phyloP scores from a whole-genome alignment of 2,888 invertebrate genomes.

The Neelides folsomi region DNA sequence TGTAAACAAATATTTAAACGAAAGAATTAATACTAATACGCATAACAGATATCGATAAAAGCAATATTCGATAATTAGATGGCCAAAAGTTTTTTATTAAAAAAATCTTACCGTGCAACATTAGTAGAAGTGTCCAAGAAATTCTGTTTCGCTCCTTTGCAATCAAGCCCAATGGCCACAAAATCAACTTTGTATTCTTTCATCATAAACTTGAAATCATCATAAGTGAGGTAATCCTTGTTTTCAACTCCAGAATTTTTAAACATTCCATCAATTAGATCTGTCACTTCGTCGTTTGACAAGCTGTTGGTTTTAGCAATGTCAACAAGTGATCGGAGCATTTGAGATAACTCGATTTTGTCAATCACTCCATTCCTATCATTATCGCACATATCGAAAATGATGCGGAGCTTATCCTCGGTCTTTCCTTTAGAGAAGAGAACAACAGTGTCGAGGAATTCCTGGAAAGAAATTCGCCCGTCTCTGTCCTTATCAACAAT shows the following conservation, averaged over 20 bases:
- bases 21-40: too few species aligned
- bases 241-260: slow-evolving; percentile 79
- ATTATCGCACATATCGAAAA: slow-evolving; percentile 95
- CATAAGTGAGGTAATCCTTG: slow-evolving; percentile 78
- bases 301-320: slow-evolving; percentile 83
- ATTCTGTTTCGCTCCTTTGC: slow-evolving; percentile 89
- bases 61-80: too few species aligned
- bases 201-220: slow-evolving; percentile 90
- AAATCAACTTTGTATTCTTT: slow-evolving; percentile 91
- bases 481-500: slow-evolving; percentile 90
- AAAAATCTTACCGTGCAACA: slow-evolving; percentile 50
- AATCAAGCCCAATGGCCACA: slow-evolving; percentile 84
- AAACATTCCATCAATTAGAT: slow-evolving; percentile 88
- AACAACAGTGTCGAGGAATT: slow-evolving; percentile 86
- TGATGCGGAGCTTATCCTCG: slow-evolving; percentile 81
- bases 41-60: too few species aligned
- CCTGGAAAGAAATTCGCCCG: slow-evolving; percentile 78
- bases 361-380: slow-evolving; percentile 88
- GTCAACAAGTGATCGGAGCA: slow-evolving; percentile 82
- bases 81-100: background rate
- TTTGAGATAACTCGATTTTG: slow-evolving; percentile 81
- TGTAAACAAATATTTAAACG: too few species aligned
- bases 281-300: slow-evolving; percentile 70
- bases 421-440: slow-evolving; percentile 82
- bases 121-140: slow-evolving; percentile 88